Evolutionary conservation across 2,113 vertebrate species (phyloP).

Genomic region (Balaenoptera acutorostrata): DNA sequence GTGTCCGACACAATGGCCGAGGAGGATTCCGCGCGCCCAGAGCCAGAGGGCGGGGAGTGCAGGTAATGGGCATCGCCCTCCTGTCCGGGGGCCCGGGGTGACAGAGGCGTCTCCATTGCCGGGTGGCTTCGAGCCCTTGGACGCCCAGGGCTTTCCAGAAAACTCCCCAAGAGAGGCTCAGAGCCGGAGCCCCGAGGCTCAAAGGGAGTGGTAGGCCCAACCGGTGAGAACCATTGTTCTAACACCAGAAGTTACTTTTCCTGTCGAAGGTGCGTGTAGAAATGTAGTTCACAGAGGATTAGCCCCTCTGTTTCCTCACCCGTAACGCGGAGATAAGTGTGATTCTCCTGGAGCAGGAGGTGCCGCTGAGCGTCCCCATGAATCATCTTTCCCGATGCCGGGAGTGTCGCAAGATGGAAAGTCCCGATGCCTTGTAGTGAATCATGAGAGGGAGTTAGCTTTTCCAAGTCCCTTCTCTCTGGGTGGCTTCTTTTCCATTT

Average conservation of each 20-base stretch:
- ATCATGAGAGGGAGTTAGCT: background rate
- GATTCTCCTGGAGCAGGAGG: background rate
- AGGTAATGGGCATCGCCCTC: background rate
- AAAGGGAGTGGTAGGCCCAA: too few species aligned
- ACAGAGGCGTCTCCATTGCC: background rate
- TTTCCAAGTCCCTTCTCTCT: background rate
- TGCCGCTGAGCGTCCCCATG: fast-evolving
- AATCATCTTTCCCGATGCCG: background rate
- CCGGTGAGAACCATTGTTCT: background rate
- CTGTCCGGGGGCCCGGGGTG: background rate
- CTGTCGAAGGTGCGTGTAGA: background rate
- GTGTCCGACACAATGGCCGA: slow-evolving; percentile 85
- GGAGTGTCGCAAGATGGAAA: background rate
- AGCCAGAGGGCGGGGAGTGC: background rate
- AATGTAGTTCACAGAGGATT: background rate
- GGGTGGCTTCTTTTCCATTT: background rate
- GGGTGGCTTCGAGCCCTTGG: background rate
- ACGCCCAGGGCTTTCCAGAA: background rate
- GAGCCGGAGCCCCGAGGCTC: background rate
- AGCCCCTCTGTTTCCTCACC: background rate
- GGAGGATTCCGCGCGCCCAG: slow-evolving; percentile 51
- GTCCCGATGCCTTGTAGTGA: background rate
- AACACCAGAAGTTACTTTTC: background rate
- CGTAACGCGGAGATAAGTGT: fast-evolving
- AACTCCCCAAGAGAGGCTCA: background rate